Evolutionary conservation across 2,888 invertebrate genomes (phyloP).

Genomic region (Ypsolopha scabrella): DNA sequence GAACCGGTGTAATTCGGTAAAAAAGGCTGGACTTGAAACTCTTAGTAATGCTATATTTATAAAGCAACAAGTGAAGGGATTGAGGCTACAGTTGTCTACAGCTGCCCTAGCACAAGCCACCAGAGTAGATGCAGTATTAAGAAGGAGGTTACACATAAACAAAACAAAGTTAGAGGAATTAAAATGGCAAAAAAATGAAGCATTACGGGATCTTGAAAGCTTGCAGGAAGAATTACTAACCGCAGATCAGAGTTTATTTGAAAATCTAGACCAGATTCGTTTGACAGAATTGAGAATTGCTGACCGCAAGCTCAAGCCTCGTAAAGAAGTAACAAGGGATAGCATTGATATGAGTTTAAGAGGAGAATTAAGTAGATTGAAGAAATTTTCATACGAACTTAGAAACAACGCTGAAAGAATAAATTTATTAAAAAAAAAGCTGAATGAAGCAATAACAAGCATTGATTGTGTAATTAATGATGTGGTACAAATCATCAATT

Average conservation of each 20-base stretch:
- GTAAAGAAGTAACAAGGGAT: constrained; percentile 75
- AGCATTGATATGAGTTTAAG: constrained; percentile 73
- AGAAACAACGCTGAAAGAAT: constrained; percentile 35
- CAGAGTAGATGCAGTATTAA: constrained; percentile 78
- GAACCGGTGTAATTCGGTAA: too few species aligned
- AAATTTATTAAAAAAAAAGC: constrained; percentile 45
- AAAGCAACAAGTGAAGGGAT: constrained; percentile 35
- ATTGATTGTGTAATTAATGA: neutral
- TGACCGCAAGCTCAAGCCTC: constrained; percentile 75
- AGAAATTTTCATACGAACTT: constrained; percentile 69
- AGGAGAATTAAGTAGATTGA: constrained; percentile 72
- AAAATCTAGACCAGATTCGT: constrained; percentile 77
- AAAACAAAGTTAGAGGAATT: constrained; percentile 80
- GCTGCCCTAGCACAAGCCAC: constrained; percentile 78
- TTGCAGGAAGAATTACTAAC: constrained; percentile 75
- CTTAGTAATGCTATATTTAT: too few species aligned
- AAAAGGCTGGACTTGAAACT: too few species aligned
- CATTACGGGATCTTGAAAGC: constrained; percentile 76
- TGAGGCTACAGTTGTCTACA: constrained; percentile 77
- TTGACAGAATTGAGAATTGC: constrained; percentile 79
- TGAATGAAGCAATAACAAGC: constrained; percentile 15
- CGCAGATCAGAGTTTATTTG: constrained; percentile 75
- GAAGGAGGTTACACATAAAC: constrained; percentile 82
- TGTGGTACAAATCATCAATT: neutral
- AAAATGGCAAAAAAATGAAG: constrained; percentile 82